These are phyloP conservation scores for Zelleria hepariella DNA, from an alignment of 2,888 invertebrate species.

Conservation along the genomic window DNA sequence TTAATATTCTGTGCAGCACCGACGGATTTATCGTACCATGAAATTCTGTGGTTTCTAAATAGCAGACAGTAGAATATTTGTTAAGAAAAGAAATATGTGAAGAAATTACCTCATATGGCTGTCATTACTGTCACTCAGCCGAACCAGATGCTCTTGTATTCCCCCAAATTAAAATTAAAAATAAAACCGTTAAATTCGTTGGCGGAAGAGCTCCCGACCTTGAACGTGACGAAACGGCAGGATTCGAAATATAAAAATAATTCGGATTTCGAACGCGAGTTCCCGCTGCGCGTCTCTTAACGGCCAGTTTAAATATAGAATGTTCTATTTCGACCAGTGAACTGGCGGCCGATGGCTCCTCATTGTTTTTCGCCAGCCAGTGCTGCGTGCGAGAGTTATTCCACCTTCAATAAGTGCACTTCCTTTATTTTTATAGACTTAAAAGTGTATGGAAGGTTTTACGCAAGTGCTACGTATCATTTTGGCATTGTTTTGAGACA, in stretches of 20 bases:
- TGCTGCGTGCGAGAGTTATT: conserved; percentile 7
- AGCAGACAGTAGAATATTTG: not conserved
- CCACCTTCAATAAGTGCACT: not conserved
- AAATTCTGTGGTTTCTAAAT: not conserved
- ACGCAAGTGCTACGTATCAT: too few relatives aligned
- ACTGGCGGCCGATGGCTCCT: conserved; percentile 62
- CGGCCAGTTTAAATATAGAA: conserved; percentile 64
- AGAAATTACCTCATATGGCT: too few relatives aligned
- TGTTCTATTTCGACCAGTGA: conserved; percentile 64
- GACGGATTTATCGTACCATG: not conserved
- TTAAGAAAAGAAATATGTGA: too few relatives aligned
- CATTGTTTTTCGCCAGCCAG: conserved; percentile 54
- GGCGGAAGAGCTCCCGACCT: conserved; percentile 37
- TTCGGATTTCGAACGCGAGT: conserved; percentile 51
- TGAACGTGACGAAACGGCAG: conserved; percentile 63
- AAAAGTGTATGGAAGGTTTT: too few relatives aligned
- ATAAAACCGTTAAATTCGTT: conserved; percentile 8
- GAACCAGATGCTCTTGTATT: not conserved
- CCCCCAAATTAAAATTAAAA: conserved; percentile 4
- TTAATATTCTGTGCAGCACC: not conserved
- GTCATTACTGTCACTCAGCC: not conserved
- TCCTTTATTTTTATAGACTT: too few relatives aligned
- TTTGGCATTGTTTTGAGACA: too few relatives aligned
- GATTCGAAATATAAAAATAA: conserved; percentile 55
- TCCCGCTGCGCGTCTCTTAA: conserved; percentile 61